Evolutionary conservation across 53 echinoderm and acorn worm species (phyloP).

Genomic region (Temnopleurus reevesii): DNA sequence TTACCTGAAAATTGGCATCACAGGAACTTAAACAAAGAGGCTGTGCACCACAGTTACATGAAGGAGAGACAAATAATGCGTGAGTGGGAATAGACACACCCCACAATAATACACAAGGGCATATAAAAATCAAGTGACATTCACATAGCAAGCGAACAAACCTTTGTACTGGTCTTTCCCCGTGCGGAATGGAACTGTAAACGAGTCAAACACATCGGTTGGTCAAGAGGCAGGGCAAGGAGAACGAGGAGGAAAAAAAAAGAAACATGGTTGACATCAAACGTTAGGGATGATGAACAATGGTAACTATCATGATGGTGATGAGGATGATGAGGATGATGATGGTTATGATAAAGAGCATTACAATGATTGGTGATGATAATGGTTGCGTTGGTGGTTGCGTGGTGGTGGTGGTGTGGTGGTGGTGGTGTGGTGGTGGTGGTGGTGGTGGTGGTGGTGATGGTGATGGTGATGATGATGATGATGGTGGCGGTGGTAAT

Average conservation of each 20-base stretch:
- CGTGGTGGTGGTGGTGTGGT: no score
- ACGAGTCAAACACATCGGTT: conserved; percentile 53
- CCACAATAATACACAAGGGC: neutral
- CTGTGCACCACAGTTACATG: neutral
- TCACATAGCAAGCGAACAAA: conserved; percentile 65
- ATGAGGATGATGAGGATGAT: no score
- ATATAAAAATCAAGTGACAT: neutral
- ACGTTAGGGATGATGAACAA: conserved; percentile 29
- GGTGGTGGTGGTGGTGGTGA: no score
- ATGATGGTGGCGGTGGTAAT: no score
- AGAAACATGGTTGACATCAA: conserved; percentile 28
- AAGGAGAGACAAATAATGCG: neutral
- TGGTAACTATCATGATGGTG: no score
- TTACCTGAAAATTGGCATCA: no score
- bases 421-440: no score
- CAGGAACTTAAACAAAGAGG: no score
- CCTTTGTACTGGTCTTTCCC: conserved; percentile 96
- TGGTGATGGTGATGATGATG: no score
- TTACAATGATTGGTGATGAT: no score
- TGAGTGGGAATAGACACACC: neutral
- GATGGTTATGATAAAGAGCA: no score
- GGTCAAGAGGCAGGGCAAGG: neutral
- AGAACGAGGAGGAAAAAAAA: conserved; percentile 38
- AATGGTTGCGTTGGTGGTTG: no score
- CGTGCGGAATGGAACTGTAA: conserved; percentile 77